Evolutionary conservation across 1,140 invertebrate species (phyloP).

Genomic region (Coelopa frigida): DNA sequence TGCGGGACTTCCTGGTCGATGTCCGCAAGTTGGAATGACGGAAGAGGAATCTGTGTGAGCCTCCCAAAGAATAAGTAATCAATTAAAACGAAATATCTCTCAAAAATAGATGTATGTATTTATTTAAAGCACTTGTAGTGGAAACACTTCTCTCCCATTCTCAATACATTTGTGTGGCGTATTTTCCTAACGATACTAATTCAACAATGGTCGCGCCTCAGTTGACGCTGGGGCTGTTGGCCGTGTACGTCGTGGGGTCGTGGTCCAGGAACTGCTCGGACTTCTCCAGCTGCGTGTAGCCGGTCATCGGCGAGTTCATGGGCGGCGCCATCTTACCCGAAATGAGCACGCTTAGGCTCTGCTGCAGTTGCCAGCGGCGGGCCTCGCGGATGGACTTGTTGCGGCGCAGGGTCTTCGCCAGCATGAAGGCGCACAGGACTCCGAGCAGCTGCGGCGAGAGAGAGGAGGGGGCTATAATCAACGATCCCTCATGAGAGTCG

Average conservation of each 20-base stretch:
- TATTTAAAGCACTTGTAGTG: too few relatives aligned
- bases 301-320: slow-evolving; percentile 30
- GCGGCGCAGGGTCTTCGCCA: slow-evolving; percentile 72
- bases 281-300: slow-evolving; percentile 39
- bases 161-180: too few relatives aligned
- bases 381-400: slow-evolving; percentile 66
- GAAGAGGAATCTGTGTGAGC: background rate
- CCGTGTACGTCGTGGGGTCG: slow-evolving; percentile 35
- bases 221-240: slow-evolving; percentile 41
- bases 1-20: slow-evolving; percentile 22
- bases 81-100: background rate
- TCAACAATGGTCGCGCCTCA: slow-evolving; percentile 17
- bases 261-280: slow-evolving; percentile 20
- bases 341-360: slow-evolving; percentile 47
- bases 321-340: slow-evolving; percentile 36
- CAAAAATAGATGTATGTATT: background rate
- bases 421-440: slow-evolving; percentile 75
- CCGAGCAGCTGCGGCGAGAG: slow-evolving; percentile 64
- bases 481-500: background rate
- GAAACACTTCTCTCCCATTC: too few relatives aligned
- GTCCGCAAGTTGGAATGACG: slow-evolving; percentile 10
- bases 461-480: background rate
- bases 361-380: slow-evolving; percentile 59
- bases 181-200: too few relatives aligned
- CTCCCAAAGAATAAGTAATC: too few relatives aligned